Evolutionary conservation across 2,113 vertebrate species (phyloP).

Genomic region (Suncus etruscus): DNA sequence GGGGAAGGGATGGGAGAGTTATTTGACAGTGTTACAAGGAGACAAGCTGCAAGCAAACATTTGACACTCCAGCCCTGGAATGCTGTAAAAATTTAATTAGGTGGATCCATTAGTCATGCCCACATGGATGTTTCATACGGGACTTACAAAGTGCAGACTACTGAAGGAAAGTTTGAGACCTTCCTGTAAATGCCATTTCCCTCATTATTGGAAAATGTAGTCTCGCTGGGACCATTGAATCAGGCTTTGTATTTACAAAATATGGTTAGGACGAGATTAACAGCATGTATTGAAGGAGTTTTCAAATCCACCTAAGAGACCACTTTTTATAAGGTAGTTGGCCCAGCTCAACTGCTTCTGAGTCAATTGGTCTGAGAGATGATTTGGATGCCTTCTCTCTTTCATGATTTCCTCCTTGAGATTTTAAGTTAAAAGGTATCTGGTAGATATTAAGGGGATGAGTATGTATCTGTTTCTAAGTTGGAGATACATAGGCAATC

Average conservation of each 20-base stretch:
- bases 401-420: conserved; percentile 24
- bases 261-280: conserved; percentile 85
- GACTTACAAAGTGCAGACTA: conserved; percentile 86
- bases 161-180: conserved; percentile 86
- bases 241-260: conserved; percentile 87
- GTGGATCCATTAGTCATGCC: conserved; percentile 89
- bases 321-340: conserved; percentile 66
- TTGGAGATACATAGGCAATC: conserved; percentile 35
- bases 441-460: background rate
- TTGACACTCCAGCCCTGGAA: conserved; percentile 89
- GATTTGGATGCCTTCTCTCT: conserved; percentile 42
- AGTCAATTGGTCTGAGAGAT: conserved; percentile 52
- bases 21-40: conserved; percentile 87
- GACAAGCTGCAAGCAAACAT: conserved; percentile 88
- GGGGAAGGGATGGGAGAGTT: conserved; percentile 77
- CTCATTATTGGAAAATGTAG: conserved; percentile 89
- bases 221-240: conserved; percentile 85
- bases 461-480: background rate
- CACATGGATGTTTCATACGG: conserved; percentile 86
- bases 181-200: conserved; percentile 90
- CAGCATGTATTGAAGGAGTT: conserved; percentile 76
- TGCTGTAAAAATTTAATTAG: conserved; percentile 92
- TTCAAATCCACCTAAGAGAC: conserved; percentile 63
- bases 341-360: conserved; percentile 28
- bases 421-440: conserved; percentile 22